phyloP scores from a whole-genome alignment of 2,797 vertebrate genomes.

The Sparidentex hasta region DNA sequence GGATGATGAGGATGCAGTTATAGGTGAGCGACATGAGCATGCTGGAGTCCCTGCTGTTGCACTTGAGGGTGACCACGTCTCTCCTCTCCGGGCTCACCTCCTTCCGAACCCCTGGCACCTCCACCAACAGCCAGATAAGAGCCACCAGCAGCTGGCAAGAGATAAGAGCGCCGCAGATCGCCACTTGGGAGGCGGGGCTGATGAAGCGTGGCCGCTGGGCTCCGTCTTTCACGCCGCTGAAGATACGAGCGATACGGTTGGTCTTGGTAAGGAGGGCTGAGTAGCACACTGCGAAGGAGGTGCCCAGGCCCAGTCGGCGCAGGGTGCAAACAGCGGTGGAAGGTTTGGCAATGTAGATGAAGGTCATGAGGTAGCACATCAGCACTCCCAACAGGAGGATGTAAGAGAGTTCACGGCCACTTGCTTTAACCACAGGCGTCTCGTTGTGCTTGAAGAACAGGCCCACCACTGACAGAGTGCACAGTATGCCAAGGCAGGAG shows the following conservation, averaged over 20 bases:
- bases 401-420: constrained; percentile 96
- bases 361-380: constrained; percentile 99
- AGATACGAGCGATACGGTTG: constrained; percentile 97
- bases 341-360: constrained; percentile 96
- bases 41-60: constrained; percentile 95
- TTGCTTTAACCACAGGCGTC: constrained; percentile 97
- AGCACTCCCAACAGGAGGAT: constrained; percentile 95
- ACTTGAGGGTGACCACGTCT: constrained; percentile 96
- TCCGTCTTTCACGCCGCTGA: constrained; percentile 94
- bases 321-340: constrained; percentile 93
- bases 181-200: constrained; percentile 95
- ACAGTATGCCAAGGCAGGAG: constrained; percentile 95
- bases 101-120: constrained; percentile 94
- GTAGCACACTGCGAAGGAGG: constrained; percentile 97
- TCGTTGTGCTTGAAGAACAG: constrained; percentile 94
- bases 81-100: constrained; percentile 93
- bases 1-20: constrained; percentile 96
- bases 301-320: constrained; percentile 94
- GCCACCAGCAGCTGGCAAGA: constrained; percentile 96
- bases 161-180: constrained; percentile 95
- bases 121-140: constrained; percentile 93
- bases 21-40: constrained; percentile 97
- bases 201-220: constrained; percentile 96
- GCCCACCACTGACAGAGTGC: constrained; percentile 92
- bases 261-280: constrained; percentile 98